phyloP scores from a whole-genome alignment of 1,140 invertebrate genomes.

The Drosophila orena region DNA sequence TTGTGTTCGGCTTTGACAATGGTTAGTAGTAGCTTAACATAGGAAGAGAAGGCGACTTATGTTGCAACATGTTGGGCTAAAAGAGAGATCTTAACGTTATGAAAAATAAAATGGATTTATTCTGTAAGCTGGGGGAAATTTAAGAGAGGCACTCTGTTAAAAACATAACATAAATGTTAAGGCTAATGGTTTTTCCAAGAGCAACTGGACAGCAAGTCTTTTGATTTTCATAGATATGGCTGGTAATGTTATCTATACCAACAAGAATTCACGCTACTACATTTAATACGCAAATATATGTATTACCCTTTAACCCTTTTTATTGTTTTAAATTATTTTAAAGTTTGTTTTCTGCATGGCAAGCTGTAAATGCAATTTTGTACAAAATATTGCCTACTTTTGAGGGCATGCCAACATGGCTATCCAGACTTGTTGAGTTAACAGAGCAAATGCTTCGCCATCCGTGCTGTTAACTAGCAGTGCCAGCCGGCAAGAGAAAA shows the following conservation, averaged over 20 bases:
- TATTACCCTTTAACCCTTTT: no score
- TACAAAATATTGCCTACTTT: not conserved
- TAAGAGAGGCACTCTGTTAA: slow-evolving; percentile 2
- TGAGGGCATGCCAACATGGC: not conserved
- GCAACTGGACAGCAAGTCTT: not conserved
- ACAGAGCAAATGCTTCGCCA: slow-evolving; percentile 12
- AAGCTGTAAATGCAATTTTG: no score
- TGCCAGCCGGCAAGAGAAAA: slow-evolving; percentile 52
- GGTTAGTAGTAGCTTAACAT: not conserved
- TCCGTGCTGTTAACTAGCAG: slow-evolving; percentile 1
- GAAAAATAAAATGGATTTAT: not conserved
- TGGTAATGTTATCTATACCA: no score
- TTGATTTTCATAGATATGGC: not conserved
- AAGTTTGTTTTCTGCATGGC: no score
- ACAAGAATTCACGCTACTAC: no score
- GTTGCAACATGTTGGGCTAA: not conserved
- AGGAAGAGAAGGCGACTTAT: not conserved
- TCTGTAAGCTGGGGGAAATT: not conserved
- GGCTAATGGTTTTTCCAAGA: no score
- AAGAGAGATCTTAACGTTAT: not conserved
- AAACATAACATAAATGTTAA: not conserved
- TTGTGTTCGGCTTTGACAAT: not conserved
- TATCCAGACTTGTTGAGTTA: slow-evolving; percentile 45
- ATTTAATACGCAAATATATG: no score
- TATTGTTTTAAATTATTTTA: no score